Conservation (phyloP, 2,113 vertebrate genomes). For the Aegithalos caudatus region DNA sequence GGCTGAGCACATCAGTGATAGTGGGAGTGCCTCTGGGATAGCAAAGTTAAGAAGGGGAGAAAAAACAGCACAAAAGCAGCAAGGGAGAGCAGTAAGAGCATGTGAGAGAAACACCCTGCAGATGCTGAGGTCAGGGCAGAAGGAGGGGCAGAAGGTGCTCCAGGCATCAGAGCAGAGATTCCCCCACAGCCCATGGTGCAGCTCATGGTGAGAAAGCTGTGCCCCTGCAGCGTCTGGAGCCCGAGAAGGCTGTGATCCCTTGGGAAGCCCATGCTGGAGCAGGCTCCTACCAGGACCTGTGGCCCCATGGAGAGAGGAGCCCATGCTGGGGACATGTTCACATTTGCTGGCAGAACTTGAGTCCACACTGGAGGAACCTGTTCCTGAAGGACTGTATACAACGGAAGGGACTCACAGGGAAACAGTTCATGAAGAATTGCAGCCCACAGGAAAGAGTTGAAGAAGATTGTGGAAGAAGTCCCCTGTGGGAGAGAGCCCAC, state of each 20-base stretch:
- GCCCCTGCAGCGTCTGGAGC: not conserved
- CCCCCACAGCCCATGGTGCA: not conserved
- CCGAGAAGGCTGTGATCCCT: not conserved
- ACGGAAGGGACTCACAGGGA: not conserved
- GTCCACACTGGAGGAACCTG: not conserved
- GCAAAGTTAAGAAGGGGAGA: too few relatives aligned
- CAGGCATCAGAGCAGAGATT: not conserved
- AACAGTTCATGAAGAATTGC: not conserved
- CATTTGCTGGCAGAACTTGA: not conserved
- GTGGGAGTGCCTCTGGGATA: not conserved
- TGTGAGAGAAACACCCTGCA: not conserved
- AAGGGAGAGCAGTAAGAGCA: not conserved
- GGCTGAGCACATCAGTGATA: not conserved
- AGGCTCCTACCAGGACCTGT: not conserved
- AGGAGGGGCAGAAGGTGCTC: not conserved
- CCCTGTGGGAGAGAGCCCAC: not conserved
- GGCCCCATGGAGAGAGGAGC: not conserved
- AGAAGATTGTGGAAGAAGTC: not conserved
- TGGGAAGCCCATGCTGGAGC: accelerated
- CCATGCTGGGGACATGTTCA: not conserved
- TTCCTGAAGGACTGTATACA: not conserved
- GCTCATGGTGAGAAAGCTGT: not conserved
- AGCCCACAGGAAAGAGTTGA: not conserved
- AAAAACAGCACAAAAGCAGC: not conserved
- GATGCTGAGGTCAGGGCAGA: not conserved